phyloP scores from a whole-genome alignment of 2,888 invertebrate species.

The Anoncus sp. region DNA sequence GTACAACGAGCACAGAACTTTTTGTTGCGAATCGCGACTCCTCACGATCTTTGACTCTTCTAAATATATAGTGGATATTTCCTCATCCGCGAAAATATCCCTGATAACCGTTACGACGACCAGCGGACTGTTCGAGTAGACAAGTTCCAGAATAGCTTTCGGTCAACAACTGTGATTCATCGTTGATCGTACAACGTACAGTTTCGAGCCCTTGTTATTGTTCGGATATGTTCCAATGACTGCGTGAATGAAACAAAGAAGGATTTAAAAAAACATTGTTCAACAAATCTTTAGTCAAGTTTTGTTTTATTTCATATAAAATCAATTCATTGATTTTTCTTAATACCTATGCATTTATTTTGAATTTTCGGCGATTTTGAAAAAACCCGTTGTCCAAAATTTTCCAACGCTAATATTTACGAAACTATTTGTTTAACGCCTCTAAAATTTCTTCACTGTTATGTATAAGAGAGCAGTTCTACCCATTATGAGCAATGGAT shows the following conservation, averaged over 20 bases:
- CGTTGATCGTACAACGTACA: slow-evolving; percentile 93
- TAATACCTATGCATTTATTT: too few relatives aligned
- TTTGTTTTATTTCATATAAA: too few relatives aligned
- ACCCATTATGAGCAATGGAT: too few relatives aligned
- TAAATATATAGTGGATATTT: slow-evolving; percentile 95
- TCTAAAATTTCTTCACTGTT: too few relatives aligned
- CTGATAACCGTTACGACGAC: slow-evolving; percentile 89
- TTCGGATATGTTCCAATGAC: slow-evolving; percentile 92
- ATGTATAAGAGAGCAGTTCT: too few relatives aligned
- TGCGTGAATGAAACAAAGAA: slow-evolving; percentile 65
- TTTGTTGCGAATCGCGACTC: slow-evolving; percentile 94
- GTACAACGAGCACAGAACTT: slow-evolving; percentile 91
- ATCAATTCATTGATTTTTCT: too few relatives aligned
- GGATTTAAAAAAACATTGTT: too few relatives aligned
- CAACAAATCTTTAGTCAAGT: too few relatives aligned
- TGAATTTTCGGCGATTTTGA: too few relatives aligned
- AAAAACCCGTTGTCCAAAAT: too few relatives aligned
- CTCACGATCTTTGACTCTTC: slow-evolving; percentile 92
- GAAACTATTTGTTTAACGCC: too few relatives aligned
- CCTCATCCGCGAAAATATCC: slow-evolving; percentile 91
- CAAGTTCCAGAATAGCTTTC: slow-evolving; percentile 94
- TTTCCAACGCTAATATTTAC: too few relatives aligned
- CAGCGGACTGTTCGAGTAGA: slow-evolving; percentile 92
- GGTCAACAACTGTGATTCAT: slow-evolving; percentile 97
- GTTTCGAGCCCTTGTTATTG: slow-evolving; percentile 96